phyloP scores from a whole-genome alignment of 1,140 invertebrate genomes.

The Wiebesia pumilae region DNA sequence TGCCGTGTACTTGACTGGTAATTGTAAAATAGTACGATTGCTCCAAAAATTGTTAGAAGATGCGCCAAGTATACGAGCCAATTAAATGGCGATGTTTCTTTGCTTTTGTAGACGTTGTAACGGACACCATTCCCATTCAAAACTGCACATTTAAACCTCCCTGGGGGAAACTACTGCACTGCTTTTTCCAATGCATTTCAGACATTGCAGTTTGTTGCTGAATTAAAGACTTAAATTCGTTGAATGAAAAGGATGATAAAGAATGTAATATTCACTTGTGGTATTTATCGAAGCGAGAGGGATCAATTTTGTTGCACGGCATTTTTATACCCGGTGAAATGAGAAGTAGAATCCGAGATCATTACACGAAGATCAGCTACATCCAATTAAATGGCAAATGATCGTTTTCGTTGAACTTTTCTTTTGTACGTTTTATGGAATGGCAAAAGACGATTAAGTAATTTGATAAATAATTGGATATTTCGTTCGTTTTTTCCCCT shows the following conservation, averaged over 20 bases:
- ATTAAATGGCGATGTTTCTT: slow-evolving; percentile 7
- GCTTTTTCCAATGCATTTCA: neutral
- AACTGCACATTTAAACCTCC: neutral
- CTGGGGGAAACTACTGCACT: neutral
- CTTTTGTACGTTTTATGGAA: no score
- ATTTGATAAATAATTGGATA: no score
- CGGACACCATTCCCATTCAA: neutral
- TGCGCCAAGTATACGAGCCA: neutral
- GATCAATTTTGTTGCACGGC: neutral
- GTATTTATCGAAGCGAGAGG: neutral
- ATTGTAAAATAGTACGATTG: neutral
- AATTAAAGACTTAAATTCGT: no score
- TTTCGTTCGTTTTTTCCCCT: no score
- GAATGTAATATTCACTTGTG: neutral
- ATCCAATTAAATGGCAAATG: no score
- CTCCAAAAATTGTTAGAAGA: neutral
- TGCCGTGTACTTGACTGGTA: neutral
- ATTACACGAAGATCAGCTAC: no score
- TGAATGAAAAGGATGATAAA: no score
- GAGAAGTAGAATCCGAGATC: no score
- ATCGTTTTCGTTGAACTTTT: no score
- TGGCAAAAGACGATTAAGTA: no score
- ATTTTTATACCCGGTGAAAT: neutral
- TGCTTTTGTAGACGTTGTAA: neutral
- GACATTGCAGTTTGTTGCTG: neutral